Evolutionary conservation across 1,140 invertebrate species (phyloP).

Genomic region (Drosophila arawakana): DNA sequence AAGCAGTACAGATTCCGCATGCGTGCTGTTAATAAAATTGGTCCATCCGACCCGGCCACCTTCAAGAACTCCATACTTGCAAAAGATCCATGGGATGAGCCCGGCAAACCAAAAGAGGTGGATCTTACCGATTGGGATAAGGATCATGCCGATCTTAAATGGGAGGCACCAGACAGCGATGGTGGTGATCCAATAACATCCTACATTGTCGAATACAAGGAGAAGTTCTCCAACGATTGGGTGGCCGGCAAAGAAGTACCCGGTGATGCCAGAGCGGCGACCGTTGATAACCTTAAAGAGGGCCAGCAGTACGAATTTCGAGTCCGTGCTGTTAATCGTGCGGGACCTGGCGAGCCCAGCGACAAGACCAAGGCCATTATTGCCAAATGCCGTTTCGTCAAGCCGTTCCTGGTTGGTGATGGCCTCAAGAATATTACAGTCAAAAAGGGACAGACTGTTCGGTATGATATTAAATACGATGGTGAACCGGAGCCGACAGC

Average conservation of each 20-base stretch:
- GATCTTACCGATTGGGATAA: constrained; percentile 98
- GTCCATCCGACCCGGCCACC: constrained; percentile 93
- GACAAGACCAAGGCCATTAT: constrained; percentile 97
- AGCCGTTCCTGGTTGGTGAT: constrained; percentile 96
- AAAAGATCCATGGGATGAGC: constrained; percentile 99
- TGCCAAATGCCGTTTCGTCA: constrained; percentile 97
- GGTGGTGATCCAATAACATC: constrained; percentile 97
- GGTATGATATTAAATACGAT: constrained; percentile 95
- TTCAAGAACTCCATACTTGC: constrained; percentile 95
- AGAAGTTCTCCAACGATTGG: constrained; percentile 97
- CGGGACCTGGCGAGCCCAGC: constrained; percentile 96
- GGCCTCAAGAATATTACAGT: constrained; percentile 93
- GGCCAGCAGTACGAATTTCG: constrained; percentile 98
- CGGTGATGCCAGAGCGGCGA: constrained; percentile 90
- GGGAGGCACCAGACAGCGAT: constrained; percentile 95
- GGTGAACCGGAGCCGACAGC: constrained; percentile 97
- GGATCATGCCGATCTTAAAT: constrained; percentile 96
- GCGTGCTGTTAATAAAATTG: constrained; percentile 96
- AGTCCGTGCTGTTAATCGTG: constrained; percentile 97
- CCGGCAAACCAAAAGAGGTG: constrained; percentile 95
- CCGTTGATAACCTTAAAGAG: constrained; percentile 96
- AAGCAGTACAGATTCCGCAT: constrained; percentile 98
- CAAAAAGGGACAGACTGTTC: constrained; percentile 96
- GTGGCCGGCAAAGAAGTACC: constrained; percentile 91
- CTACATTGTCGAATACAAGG: constrained; percentile 97